Evolutionary conservation across 2,113 vertebrate species (phyloP).

Genomic region (Orthonyx spaldingii): DNA sequence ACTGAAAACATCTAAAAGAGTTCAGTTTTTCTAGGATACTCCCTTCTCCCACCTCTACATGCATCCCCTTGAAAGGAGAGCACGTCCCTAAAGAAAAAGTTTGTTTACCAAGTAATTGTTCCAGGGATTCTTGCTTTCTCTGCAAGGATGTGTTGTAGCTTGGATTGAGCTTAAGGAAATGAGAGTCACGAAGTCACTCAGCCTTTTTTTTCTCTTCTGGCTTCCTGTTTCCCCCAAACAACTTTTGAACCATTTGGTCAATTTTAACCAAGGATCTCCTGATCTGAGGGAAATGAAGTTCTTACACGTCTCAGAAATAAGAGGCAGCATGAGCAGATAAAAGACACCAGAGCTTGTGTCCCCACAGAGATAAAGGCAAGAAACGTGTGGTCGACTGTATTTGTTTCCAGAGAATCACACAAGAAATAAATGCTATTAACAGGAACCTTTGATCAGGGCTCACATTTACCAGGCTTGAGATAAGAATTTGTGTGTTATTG

Average conservation of each 20-base stretch:
- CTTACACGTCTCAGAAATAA: not conserved
- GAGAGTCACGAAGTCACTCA: not conserved
- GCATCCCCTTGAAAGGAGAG: not conserved
- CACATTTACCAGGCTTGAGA: not conserved
- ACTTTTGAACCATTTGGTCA: constrained; percentile 21
- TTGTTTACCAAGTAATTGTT: not conserved
- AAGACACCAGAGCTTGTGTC: constrained; percentile 2
- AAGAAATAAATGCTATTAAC: constrained; percentile 3
- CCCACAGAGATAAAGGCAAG: constrained; percentile 18
- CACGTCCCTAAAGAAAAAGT: not conserved
- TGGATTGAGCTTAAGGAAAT: constrained; percentile 20
- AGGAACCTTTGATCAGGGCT: constrained; percentile 22
- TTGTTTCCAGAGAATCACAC: not conserved
- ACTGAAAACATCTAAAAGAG: not conserved
- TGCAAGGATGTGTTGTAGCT: not conserved
- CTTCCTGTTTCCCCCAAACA: constrained; percentile 40
- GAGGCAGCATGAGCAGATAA: not conserved
- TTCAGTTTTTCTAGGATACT: not conserved
- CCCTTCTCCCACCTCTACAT: not conserved
- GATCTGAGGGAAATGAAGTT: not conserved
- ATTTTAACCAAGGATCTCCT: not conserved
- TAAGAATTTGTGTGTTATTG: not conserved
- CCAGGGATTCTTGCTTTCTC: not conserved
- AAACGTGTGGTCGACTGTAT: not conserved
- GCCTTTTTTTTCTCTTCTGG: not conserved